phyloP scores from a whole-genome alignment of 1,140 invertebrate genomes.

The Eriosoma lanigerum region DNA sequence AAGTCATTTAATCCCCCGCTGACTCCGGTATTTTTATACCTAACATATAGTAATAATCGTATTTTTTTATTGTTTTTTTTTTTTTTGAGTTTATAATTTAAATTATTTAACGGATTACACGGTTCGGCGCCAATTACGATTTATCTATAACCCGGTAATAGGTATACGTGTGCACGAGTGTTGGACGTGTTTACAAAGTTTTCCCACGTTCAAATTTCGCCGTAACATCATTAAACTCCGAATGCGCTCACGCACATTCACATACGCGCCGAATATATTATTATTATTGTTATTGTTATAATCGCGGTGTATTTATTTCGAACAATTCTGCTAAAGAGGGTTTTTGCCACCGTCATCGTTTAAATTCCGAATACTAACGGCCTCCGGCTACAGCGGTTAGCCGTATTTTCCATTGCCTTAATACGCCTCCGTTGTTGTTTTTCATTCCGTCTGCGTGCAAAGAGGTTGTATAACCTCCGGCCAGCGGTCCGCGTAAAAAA shows the following conservation, averaged over 20 bases:
- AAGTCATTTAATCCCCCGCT: neutral
- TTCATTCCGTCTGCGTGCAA: neutral
- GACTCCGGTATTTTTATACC: neutral
- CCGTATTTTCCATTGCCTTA: neutral
- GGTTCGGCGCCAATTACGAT: constrained; percentile 27
- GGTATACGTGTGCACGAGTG: neutral
- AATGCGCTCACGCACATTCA: neutral
- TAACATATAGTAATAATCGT: no score
- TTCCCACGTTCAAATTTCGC: constrained; percentile 19
- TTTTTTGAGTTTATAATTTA: constrained; percentile 9
- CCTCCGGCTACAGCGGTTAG: neutral
- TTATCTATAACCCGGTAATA: constrained; percentile 12
- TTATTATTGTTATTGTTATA: no score
- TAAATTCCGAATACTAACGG: constrained; percentile 6
- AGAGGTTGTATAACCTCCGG: no score
- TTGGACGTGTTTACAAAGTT: neutral
- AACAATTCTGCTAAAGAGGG: neutral
- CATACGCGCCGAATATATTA: no score
- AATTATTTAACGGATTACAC: constrained; percentile 5
- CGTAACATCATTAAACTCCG: constrained; percentile 16
- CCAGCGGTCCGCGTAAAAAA: no score
- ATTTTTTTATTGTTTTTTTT: no score
- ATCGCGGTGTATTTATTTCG: neutral
- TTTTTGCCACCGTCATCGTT: constrained; percentile 19
- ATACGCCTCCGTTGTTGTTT: constrained; percentile 3